These are phyloP conservation scores for Diplodus puntazzo DNA, from an alignment of 2,797 vertebrate genomes.

Conservation along the genomic window DNA sequence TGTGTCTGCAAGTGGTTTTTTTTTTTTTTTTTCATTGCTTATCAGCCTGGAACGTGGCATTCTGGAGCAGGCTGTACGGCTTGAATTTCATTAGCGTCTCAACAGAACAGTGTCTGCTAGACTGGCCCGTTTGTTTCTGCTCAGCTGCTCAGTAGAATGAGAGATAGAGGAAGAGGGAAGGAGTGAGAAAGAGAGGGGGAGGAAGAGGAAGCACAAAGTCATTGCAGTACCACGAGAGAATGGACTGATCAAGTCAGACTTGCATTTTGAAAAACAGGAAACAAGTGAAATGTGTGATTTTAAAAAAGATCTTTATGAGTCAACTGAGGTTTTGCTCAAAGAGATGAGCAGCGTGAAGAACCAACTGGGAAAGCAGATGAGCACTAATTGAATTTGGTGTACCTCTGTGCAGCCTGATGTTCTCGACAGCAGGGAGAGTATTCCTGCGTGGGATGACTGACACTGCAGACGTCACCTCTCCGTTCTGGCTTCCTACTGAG, in stretches of 20 bases:
- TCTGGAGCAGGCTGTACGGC: slow-evolving; percentile 73
- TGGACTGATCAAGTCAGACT: slow-evolving; percentile 30
- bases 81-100: slow-evolving; percentile 84
- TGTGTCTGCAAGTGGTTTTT: slow-evolving; percentile 53
- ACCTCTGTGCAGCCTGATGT: slow-evolving; percentile 96
- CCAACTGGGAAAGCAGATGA: background rate
- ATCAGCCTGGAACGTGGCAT: slow-evolving; percentile 81
- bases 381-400: slow-evolving; percentile 15
- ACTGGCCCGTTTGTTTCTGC: slow-evolving; percentile 78
- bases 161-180: slow-evolving; percentile 46
- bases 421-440: slow-evolving; percentile 95
- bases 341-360: background rate
- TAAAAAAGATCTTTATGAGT: slow-evolving; percentile 14
- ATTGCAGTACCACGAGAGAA: slow-evolving; percentile 25
- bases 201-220: slow-evolving; percentile 38
- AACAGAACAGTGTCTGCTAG: slow-evolving; percentile 76
- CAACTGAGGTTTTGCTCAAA: background rate
- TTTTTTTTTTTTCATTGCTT: slow-evolving; percentile 63
- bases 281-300: slow-evolving; percentile 40
- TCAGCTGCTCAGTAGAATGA: slow-evolving; percentile 68
- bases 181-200: slow-evolving; percentile 10
- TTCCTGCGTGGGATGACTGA: slow-evolving; percentile 96
- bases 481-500: slow-evolving; percentile 85
- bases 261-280: slow-evolving; percentile 55
- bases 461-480: slow-evolving; percentile 82